Base-by-base conservation (phyloP, 1,140 invertebrate genomes). In the Nebria ingens region DNA sequence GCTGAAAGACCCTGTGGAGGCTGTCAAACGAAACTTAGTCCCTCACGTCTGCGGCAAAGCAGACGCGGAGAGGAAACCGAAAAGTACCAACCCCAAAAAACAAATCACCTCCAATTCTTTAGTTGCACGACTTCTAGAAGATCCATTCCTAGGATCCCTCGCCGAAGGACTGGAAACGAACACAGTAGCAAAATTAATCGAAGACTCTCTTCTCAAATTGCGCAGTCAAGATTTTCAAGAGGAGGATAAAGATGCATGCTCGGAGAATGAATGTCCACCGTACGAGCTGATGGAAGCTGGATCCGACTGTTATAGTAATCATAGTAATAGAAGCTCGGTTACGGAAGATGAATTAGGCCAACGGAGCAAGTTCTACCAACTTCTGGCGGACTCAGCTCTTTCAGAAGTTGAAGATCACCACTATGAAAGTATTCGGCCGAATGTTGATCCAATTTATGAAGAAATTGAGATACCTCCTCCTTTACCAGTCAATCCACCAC, bases 381-480 rank as follows among this genome's bases (percentile, higher is more conserved):
- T 84, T 66, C 62, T 84, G 54, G 81, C 82, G 2, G 82, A 84
- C 61, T 78, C 79, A 17, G 79, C 79, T 1, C 63, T 82, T 55
- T 70, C 75, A 1, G 78, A 80, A 61, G 70, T 61, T 21, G 77
- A 81, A 54, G 80, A 83, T 60, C 82, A 89, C 73, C 81, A 86
- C 54, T 89, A 90, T 59, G 88, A 90, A 65, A 80, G 85, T 17
- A 88, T 90, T 21, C 76, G 84, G 40, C 62, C 76, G n/a, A 79
- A 79, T 60, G 73, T 67, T 49, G 89, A 92, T 72, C 89, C 88
- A 1, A 92, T 92, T 65, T 92, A 92, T 66, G 89, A 92, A 72
- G 89, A 93, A 72, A 89, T 91, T 9, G 86, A 89, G 59, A 83
- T 86, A 61, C 87, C 86, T 6, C 87, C 85, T 15, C 86, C 86